These are phyloP conservation scores for Galeruca laticollis DNA, from an alignment of 2,888 invertebrate genomes.

Conservation along the genomic window DNA sequence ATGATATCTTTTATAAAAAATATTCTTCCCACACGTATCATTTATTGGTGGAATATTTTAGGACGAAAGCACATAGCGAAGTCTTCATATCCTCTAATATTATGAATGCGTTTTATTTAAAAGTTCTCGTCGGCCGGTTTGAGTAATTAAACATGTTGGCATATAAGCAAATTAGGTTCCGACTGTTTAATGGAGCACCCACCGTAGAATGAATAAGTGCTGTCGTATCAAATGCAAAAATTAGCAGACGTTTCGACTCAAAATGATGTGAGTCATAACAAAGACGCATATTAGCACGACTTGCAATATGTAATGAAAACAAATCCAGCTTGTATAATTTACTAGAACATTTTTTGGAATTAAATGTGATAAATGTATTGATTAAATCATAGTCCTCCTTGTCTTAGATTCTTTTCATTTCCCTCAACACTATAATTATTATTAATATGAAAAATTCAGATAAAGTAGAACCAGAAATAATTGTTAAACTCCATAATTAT, in stretches of 20 bases:
- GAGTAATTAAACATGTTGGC: conserved; percentile 28
- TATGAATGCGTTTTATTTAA: conserved; percentile 21
- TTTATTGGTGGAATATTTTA: conserved; percentile 4
- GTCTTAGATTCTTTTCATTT: too few relatives aligned
- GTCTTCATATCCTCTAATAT: conserved; percentile 1
- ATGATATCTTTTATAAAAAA: too few relatives aligned
- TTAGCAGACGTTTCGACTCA: conserved; percentile 20
- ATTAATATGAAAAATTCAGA: too few relatives aligned
- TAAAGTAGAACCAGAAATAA: too few relatives aligned
- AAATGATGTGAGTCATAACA: background rate
- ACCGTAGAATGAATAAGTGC: conserved; percentile 7
- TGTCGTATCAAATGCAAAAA: conserved; percentile 12
- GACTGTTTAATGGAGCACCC: conserved; percentile 21
- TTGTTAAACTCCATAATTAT: too few relatives aligned
- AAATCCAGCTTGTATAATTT: background rate
- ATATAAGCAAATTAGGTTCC: conserved; percentile 24
- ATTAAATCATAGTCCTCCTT: too few relatives aligned
- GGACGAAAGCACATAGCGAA: background rate
- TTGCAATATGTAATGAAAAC: background rate
- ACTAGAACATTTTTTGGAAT: background rate
- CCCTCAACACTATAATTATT: too few relatives aligned
- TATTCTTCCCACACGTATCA: too few relatives aligned
- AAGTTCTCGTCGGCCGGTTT: conserved; percentile 3
- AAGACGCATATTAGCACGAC: background rate
- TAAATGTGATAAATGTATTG: too few relatives aligned